phyloP scores from a whole-genome alignment of 2,113 vertebrate genomes.

The Chitala chitala region DNA sequence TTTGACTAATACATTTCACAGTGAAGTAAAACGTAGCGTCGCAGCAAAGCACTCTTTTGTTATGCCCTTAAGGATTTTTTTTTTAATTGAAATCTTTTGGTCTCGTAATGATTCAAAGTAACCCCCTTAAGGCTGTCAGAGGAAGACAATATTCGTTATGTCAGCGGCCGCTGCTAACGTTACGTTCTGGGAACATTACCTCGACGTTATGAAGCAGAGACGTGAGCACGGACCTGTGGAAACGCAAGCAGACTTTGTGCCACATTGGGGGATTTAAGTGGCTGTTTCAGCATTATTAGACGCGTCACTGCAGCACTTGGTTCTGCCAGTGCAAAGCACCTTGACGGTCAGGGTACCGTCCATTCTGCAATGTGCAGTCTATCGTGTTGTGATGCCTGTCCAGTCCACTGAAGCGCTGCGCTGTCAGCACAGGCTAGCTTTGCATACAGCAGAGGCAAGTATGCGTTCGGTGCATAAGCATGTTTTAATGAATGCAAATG shows the following conservation, averaged over 20 bases:
- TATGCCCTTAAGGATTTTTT: slow-evolving; percentile 4
- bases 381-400: slow-evolving; percentile 21
- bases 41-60: neutral
- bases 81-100: slow-evolving; percentile 18
- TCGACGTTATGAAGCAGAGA: neutral
- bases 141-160: neutral
- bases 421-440: neutral
- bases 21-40: slow-evolving; percentile 7
- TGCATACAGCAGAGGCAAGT: neutral
- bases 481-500: slow-evolving; percentile 15
- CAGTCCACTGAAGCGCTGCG: neutral
- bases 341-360: neutral
- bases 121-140: neutral
- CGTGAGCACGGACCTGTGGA: too few species aligned
- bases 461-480: neutral
- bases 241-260: neutral
- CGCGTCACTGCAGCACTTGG: neutral
- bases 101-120: slow-evolving; percentile 15
- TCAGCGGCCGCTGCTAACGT: neutral
- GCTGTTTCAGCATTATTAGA: neutral
- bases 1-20: slow-evolving; percentile 13
- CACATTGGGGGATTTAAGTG: neutral
- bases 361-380: neutral
- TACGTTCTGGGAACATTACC: neutral
- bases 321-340: neutral